Base-by-base conservation (phyloP, 2,797 vertebrate genomes). In the Clarias pachynema region DNA sequence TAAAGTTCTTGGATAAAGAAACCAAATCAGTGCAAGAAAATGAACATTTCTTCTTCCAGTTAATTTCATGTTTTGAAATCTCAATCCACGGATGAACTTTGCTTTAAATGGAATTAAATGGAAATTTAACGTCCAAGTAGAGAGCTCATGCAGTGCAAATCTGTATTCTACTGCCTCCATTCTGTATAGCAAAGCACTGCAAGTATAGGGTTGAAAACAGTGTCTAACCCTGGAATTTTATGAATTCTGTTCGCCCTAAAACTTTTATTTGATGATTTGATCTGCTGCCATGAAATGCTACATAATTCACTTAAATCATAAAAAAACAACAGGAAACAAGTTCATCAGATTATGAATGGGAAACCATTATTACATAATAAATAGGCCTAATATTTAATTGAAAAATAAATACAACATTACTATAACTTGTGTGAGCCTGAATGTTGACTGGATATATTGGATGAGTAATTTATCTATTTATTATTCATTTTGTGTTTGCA, bases 91-190 rank as follows among this genome's bases (percentile, higher is more conserved):
- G 16, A 34, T 34, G 37, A 74, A 79, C 40, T 66, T 85, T 63
- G 20, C 34, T 69, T 31, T 34, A 20, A 34, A 69, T 22, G n/a
- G 1, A 16, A 65, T 74, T 16, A 77, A 53, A 9, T 56, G 15
- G 22, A 22, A 40, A 26, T 40, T 40, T 63, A 15, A 26, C 49
- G 68, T 57, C 24, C 66, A 26, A 3, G 6, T 69, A 44, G 8
- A 49, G 34, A 60, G 26, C 59, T 37, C 40, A 24, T 79, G 22
- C 15, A 80, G 53, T 49, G 44, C 56, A 65, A 73, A 70, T 62
- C 77, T 86, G 69, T 84, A 56, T 84, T 81, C 62, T 84, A 37
- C 86, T 81, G 86, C 82, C 82, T 79, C 69, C 82, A 73, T 34
- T 84, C 78, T 68, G 86, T 75, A n/a, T 34, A 24, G 29, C 63